These are phyloP conservation scores for Sula dactylatra DNA, from an alignment of 2,113 vertebrate species.

Conservation along the genomic window DNA sequence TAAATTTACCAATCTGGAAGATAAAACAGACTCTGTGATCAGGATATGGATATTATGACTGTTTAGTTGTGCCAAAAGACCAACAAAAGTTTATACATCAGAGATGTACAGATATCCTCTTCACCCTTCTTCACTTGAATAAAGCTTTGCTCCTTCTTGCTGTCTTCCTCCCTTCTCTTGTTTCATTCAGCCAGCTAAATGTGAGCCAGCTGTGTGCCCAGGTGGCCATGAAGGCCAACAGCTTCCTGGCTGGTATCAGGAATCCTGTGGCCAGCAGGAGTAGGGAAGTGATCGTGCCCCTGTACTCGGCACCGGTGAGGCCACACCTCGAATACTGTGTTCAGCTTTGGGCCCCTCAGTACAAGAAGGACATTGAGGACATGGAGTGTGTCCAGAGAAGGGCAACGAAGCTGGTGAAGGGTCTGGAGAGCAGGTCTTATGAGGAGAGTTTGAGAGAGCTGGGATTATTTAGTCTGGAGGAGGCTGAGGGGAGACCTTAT, in stretches of 20 bases:
- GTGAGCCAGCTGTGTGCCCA: not conserved
- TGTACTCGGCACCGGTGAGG: not conserved
- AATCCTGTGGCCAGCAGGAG: not conserved
- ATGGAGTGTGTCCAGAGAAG: not conserved
- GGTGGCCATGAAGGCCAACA: not conserved
- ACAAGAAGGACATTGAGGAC: not conserved
- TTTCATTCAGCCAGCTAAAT: not conserved
- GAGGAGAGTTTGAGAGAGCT: fast-evolving
- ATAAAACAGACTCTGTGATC: not conserved
- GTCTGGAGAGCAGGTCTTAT: no score
- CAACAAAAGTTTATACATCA: not conserved
- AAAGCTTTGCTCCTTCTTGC: not conserved
- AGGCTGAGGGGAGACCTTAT: not conserved
- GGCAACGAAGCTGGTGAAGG: not conserved
- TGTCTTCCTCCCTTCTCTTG: not conserved
- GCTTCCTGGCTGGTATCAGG: not conserved
- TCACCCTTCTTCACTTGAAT: not conserved
- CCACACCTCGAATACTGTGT: not conserved
- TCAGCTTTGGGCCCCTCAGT: not conserved
- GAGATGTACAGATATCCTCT: not conserved
- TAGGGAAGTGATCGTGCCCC: fast-evolving
- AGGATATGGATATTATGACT: not conserved
- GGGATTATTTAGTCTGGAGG: not conserved
- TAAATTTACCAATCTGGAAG: not conserved
- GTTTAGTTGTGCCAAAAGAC: not conserved